Conservation (phyloP, 2,888 invertebrate species). For the Ormyrus rosae region DNA sequence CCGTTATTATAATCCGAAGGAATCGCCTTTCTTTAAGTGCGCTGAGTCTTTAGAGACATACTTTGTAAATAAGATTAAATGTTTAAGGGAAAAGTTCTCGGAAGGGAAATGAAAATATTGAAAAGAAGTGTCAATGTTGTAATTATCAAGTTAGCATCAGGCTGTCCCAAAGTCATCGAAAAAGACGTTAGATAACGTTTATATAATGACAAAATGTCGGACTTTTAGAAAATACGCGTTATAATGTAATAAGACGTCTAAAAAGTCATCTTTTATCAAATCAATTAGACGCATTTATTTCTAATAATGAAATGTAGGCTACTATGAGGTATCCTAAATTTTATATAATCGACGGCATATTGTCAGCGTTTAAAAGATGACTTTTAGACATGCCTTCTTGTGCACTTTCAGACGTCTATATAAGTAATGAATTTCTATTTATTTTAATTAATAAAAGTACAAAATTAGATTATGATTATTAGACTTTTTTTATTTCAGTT, state of each 20-base stretch:
- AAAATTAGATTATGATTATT: conserved; percentile 56
- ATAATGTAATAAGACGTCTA: conserved; percentile 49
- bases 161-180: conserved; percentile 47
- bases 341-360: conserved; percentile 42
- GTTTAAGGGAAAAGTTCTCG: conserved; percentile 89
- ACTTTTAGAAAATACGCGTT: conserved; percentile 44
- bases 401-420: conserved; percentile 56
- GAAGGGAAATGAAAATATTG: conserved; percentile 75
- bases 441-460: conserved; percentile 59
- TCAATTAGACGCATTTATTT: conserved; percentile 45
- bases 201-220: conserved; percentile 51
- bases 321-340: conserved; percentile 29
- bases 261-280: conserved; percentile 54
- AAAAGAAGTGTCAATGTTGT: conserved; percentile 56
- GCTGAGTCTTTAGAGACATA: conserved; percentile 96
- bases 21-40: conserved; percentile 96
- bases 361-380: conserved; percentile 50
- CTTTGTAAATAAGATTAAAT: conserved; percentile 95
- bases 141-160: conserved; percentile 55
- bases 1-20: conserved; percentile 96
- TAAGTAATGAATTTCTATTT: conserved; percentile 56
- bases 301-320: conserved; percentile 23
- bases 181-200: conserved; percentile 50
- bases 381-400: conserved; percentile 55
- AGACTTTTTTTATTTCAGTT: conserved; percentile 52